Evolutionary conservation across 2,113 vertebrate species (phyloP), one percentile per base, ranked within the genome.

Genomic region (Neogobius melanostomus): DNA sequence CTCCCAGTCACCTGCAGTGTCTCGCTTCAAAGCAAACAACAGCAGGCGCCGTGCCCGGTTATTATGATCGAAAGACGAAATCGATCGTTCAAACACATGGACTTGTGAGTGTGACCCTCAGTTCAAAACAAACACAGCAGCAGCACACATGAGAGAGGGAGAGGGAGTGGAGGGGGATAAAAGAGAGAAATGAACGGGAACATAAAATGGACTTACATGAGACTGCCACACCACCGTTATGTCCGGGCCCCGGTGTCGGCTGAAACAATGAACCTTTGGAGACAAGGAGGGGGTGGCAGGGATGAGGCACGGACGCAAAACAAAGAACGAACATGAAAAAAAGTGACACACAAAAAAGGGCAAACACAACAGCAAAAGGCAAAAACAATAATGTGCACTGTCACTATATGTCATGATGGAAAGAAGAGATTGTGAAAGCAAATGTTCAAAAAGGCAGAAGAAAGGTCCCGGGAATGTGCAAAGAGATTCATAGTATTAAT

Each of bases 211-310:
- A 98, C 96, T 98, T 96, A 98, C 96, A 97, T 95, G 96, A 92
- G 93, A 95, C 93, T 96, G 93, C 96, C 95, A 96, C 95, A 95
- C 95, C 95, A 94, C 91, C 95, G 90, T 94, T 93, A 88, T 92
- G 94, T 96, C 95, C 96, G 91, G 95, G 92, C 90, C 97, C 95
- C 88, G 95, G 94, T 93, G 97, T 95, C 95, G 94, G 95, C 92
- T 97, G 96, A 94, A 95, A 97, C 94, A 98, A 95, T 94, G 96
- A 96, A 95, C 95, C 96, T 98, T 97, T 82, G 94, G 94, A 93
- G 92, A 82, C 81, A 79, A 77, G 80, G 71, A 82, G 71, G 65
- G 90, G 77, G 73, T 75, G 83, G 91, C 91, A 95, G 92, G 92
- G 93, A 95, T 78, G 68, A 59, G 56, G 56, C 11, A 12, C 6